Percentiles rank a stretch among this genome's conserved stretches.
These are phyloP conservation scores for Pristionchus pacificus DNA, from an alignment of 1,140 invertebrate genomes.

Conservation along the genomic window DNA sequence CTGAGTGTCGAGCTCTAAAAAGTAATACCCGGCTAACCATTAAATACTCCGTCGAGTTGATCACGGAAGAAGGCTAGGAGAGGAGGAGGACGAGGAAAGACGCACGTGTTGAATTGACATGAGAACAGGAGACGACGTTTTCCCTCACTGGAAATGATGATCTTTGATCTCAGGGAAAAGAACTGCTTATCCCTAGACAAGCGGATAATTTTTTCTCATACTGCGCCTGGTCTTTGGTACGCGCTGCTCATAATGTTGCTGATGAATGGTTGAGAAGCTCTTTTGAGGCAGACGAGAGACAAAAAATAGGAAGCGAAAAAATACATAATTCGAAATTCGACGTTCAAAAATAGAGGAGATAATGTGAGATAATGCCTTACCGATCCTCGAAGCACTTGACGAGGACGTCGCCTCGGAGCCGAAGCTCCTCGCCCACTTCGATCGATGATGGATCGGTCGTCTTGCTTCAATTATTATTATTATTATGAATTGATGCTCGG, in stretches of 20 bases:
- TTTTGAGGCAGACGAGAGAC: neutral
- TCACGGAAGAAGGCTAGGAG: slow-evolving; percentile 72
- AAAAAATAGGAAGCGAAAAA: slow-evolving; percentile 15
- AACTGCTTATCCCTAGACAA: neutral
- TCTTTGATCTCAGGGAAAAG: neutral
- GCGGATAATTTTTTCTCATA: neutral
- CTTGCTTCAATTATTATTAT: slow-evolving; percentile 15
- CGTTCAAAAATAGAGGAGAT: neutral
- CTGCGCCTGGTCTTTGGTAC: neutral
- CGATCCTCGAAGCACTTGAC: slow-evolving; percentile 79
- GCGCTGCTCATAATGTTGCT: neutral
- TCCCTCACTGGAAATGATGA: slow-evolving; percentile 38
- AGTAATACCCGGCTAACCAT: too few relatives aligned
- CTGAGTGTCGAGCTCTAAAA: too few relatives aligned
- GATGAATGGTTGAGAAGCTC: neutral
- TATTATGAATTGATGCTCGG: slow-evolving; percentile 11
- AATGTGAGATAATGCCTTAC: neutral
- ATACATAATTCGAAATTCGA: slow-evolving; percentile 15
- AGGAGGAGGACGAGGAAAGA: slow-evolving; percentile 66
- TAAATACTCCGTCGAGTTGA: slow-evolving; percentile 68
- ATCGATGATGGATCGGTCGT: slow-evolving; percentile 60
- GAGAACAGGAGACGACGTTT: slow-evolving; percentile 69
- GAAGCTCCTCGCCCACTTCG: slow-evolving; percentile 67
- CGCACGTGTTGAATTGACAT: slow-evolving; percentile 83
- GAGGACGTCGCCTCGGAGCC: slow-evolving; percentile 79